Percentiles rank a stretch among this genome's conserved stretches.
Evolutionary conservation across 2,888 invertebrate species (phyloP).

Genomic region (Fabriciana adippe): DNA sequence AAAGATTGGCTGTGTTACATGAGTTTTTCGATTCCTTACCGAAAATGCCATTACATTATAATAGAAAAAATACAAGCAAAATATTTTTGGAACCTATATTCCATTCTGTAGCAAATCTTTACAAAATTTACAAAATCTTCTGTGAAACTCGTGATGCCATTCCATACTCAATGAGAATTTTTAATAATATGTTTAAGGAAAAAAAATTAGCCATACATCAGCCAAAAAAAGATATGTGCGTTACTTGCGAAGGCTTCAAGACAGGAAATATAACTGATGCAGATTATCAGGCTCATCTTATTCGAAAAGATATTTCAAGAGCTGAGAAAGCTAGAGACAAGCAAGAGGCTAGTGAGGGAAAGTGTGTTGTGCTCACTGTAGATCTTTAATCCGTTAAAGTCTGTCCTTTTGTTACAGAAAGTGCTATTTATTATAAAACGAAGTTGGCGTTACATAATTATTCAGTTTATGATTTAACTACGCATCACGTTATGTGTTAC

Average conservation of each 20-base stretch:
- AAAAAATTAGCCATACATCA: too few species aligned
- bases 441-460: conserved; percentile 5
- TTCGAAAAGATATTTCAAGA: too few species aligned
- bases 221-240: neutral
- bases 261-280: neutral
- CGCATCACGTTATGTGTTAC: conserved; percentile 1
- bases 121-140: neutral
- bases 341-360: neutral
- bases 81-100: neutral
- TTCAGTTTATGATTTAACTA: conserved; percentile 1
- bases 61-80: too few species aligned
- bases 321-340: too few species aligned
- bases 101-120: neutral
- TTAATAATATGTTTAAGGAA: neutral
- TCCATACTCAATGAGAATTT: neutral
- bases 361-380: neutral
- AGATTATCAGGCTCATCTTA: neutral
- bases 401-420: neutral
- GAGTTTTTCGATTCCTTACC: too few species aligned
- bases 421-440: conserved; percentile 6
- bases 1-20: too few species aligned
- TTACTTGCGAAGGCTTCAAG: neutral
- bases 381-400: conserved; percentile 1
- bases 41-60: too few species aligned
- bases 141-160: neutral